phyloP scores from a whole-genome alignment of 2,888 invertebrate genomes.

The Phytoseiulus persimilis region DNA sequence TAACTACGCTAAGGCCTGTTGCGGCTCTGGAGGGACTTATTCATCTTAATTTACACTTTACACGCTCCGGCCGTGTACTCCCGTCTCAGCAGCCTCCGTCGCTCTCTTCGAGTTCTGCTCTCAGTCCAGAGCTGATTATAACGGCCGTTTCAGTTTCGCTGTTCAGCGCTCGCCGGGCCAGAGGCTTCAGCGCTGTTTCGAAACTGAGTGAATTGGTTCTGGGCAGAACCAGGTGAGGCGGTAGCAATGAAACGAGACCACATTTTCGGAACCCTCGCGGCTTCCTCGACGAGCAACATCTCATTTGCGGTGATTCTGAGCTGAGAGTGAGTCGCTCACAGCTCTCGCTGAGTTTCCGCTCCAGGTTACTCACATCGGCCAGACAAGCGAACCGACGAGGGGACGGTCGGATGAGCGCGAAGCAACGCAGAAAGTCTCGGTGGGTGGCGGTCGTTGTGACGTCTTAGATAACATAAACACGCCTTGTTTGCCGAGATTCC shows the following conservation, averaged over 20 bases:
- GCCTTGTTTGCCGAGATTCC: neutral
- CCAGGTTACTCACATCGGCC: neutral
- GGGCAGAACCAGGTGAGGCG: too few relatives aligned
- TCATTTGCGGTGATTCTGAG: neutral
- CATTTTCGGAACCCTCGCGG: too few relatives aligned
- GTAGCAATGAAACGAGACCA: too few relatives aligned
- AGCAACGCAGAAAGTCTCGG: neutral
- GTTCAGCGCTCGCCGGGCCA: neutral
- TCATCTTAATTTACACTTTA: neutral
- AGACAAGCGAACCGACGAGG: neutral
- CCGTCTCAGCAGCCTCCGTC: neutral
- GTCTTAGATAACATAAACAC: constrained; percentile 5
- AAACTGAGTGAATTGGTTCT: too few relatives aligned
- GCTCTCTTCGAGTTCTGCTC: neutral
- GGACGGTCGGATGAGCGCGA: neutral
- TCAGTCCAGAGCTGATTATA: neutral
- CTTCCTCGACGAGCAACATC: too few relatives aligned
- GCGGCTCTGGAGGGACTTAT: neutral
- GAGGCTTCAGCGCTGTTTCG: neutral
- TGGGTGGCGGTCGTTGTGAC: neutral
- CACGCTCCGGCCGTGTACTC: neutral
- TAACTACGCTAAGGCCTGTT: neutral
- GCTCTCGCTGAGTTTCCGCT: neutral
- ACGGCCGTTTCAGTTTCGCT: neutral
- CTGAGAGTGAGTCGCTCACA: neutral